Base-by-base conservation (phyloP, 2,888 invertebrate genomes). In the Chalcosyrphus nemorum region DNA sequence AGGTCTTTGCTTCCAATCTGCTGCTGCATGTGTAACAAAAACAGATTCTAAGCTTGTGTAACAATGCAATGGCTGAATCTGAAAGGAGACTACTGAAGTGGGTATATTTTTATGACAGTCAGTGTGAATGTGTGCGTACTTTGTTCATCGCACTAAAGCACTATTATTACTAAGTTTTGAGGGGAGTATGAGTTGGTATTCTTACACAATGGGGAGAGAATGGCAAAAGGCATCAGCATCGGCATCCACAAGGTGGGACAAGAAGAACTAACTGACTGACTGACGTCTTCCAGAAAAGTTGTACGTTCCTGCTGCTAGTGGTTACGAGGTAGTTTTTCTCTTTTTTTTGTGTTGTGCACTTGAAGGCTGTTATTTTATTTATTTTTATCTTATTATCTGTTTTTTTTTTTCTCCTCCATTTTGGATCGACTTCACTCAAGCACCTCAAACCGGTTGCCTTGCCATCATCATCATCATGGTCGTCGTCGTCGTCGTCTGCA, bases 381-480 rank as follows among this genome's bases (percentile, higher is more conserved):
- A 52, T 70, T 75, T n/a, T 72, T 75, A 57, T 70, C 71, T 78
- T 78, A 50, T 72, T 76, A 66, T n/a, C n/a, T 59, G 29, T 19
- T 50, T 45, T 47, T 61, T 38, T 52, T 54, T 21, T n/a, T 43
- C 52, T 61, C 76, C 70, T 70, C 81, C 76, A 81, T 75, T 56
- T 81, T 65, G 68, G 43, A 76, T 75, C 45, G 27, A 29, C 84
- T 81, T 71, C 74, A 81, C 70, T 85, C 70, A 70, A 66, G 75
- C 80, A 80, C 66, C 71, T 75, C 65, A 65, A 75, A 80, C 70
- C 75, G 80, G 75, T 84, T 61, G n/a, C n/a, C n/a, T n/a, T n/a
- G n/a, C n/a, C n/a, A 63, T 52, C 65, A 38, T 72, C 78, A 35
- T 70, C 52, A 13, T 32, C 50, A 13, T 52, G 15, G 41, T 78